Conservation (phyloP, 2,888 invertebrate species). For the Strigamia crassipes region DNA sequence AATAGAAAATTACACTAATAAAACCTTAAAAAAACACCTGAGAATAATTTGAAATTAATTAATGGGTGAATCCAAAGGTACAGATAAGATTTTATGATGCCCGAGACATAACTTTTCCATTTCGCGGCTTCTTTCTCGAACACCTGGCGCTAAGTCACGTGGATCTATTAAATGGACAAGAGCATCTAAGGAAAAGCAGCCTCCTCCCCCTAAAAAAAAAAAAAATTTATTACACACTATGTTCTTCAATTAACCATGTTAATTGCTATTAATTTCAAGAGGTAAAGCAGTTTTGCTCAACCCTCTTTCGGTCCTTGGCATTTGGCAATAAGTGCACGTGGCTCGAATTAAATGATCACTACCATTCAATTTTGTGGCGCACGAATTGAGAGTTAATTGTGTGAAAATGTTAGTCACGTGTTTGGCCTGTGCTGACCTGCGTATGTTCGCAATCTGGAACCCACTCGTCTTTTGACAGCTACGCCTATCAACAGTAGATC, state of each 20-base stretch:
- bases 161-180: neutral
- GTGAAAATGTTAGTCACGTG: conserved; percentile 34
- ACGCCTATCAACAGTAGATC: conserved; percentile 26
- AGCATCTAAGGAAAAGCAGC: neutral
- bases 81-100: conserved; percentile 6
- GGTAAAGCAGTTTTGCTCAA: neutral
- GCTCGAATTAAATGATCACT: neutral
- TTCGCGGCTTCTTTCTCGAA: neutral
- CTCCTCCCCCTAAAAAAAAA: neutral
- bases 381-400: conserved; percentile 24
- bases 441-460: conserved; percentile 4
- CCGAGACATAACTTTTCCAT: conserved; percentile 6
- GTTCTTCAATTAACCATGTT: conserved; percentile 19
- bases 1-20: neutral
- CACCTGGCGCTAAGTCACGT: conserved; percentile 4
- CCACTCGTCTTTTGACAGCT: conserved; percentile 19
- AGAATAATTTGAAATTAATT: conserved; percentile 30
- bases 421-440: neutral
- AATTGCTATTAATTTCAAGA: conserved; percentile 25
- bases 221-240: conserved; percentile 4
- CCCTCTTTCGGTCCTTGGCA: neutral
- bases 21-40: neutral
- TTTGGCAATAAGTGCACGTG: neutral
- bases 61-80: neutral
- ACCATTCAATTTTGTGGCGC: neutral